Base-by-base conservation (phyloP, 2,888 invertebrate species). In the Eristalis intricaria region DNA sequence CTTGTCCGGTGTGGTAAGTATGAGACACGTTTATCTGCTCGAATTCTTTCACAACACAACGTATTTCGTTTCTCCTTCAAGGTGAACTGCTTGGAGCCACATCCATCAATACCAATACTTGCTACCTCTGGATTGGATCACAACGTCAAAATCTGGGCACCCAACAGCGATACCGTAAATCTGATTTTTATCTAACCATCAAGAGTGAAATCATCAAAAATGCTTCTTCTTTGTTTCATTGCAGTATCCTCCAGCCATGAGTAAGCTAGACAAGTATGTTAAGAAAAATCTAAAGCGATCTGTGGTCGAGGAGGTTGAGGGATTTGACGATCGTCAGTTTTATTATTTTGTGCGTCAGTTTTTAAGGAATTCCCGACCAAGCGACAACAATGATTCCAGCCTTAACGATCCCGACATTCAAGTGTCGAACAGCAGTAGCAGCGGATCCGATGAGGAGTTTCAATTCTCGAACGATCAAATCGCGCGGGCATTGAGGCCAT, bases 121-220 rank as follows among this genome's bases (percentile, higher is more conserved):
- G 98, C 98, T 13, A 98, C 98, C 2, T 93, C 93, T 92, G 99
- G 99, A 0, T 94, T 99, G 4, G 99, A 99, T 93, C 95, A 96
- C 91, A 97, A 98, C 91, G 96, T 99, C 19, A 99, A 99, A 94
- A 96, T 99, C 77, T 99, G 98, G 98, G 95, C 96, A 73, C 98
- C 99, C 22, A 89, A 88, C 13, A 89, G 89, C 19, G 88, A 90
- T 35, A 80, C 75, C 64, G 92, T 92, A 90, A 69, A 88, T 89
- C 69, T 74, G 11, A 38, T 40, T 22, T 71, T 74, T 60, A 60
- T 84, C 60, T 79, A 80, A 66, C 73, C 26, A 60, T 60, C 15
- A 26, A 60, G 1, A 26, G 8, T 23, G 26, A 50, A 19, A 56
- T 10, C 56, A 8, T 56, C n/a, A 19, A 56, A 56, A 38, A 13